phyloP scores from a whole-genome alignment of 2,888 invertebrate genomes.

The Cephus sareptanus region DNA sequence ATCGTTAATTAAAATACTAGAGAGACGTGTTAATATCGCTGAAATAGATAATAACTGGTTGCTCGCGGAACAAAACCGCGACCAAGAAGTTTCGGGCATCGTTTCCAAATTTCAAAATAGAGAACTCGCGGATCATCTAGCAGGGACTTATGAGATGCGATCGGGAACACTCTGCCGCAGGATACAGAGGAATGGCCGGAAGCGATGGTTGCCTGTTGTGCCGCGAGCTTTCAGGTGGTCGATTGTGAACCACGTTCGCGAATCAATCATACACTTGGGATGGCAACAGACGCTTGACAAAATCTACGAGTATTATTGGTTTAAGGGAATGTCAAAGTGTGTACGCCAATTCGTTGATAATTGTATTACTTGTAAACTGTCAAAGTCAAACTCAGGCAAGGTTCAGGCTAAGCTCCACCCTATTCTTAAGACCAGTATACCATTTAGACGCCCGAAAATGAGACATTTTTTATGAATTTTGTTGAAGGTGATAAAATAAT shows the following conservation, averaged over 20 bases:
- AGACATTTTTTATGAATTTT: too few relatives aligned
- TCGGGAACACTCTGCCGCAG: constrained; percentile 23
- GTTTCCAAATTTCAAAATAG: constrained; percentile 17
- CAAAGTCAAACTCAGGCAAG: constrained; percentile 46
- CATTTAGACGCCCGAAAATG: too few relatives aligned
- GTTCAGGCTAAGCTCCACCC: constrained; percentile 46
- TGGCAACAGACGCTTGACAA: constrained; percentile 25
- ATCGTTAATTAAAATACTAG: background rate
- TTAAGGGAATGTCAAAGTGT: constrained; percentile 41
- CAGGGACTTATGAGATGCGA: constrained; percentile 24
- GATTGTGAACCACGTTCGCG: constrained; percentile 24
- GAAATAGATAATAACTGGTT: constrained; percentile 25
- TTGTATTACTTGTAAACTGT: constrained; percentile 48
- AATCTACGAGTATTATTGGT: constrained; percentile 49
- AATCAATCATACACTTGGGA: constrained; percentile 22
- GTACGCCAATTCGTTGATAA: constrained; percentile 50
- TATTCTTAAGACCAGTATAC: constrained; percentile 41
- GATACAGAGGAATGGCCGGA: constrained; percentile 33
- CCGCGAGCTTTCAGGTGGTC: constrained; percentile 24
- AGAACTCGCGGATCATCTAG: constrained; percentile 13
- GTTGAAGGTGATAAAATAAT: too few relatives aligned
- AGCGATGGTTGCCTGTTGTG: constrained; percentile 19
- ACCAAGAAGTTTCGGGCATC: constrained; percentile 18
- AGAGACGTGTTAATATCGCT: constrained; percentile 11
- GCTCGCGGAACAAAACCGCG: constrained; percentile 26